Evolutionary conservation across 2,113 vertebrate species (phyloP).

Genomic region (Rhabdornis inornatus): DNA sequence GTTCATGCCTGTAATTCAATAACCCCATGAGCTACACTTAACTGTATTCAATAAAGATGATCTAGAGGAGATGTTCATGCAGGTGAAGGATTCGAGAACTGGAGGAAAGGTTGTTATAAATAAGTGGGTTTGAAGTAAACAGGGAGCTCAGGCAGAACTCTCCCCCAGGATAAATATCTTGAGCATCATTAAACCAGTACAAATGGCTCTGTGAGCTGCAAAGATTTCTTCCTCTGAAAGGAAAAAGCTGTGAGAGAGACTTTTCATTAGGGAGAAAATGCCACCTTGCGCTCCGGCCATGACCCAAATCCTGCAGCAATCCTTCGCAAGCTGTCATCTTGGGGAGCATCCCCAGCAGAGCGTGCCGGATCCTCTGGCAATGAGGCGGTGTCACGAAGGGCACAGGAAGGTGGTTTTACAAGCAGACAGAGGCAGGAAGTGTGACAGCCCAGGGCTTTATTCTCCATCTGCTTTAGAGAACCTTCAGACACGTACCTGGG

Average conservation of each 20-base stretch:
- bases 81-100: constrained; percentile 53
- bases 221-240: constrained; percentile 5
- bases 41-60: constrained; percentile 60
- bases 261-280: constrained; percentile 29
- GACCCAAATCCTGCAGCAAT: constrained; percentile 26
- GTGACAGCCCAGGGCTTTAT: not conserved
- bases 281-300: not conserved
- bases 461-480: not conserved
- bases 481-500: not conserved
- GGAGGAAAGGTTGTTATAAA: constrained; percentile 41
- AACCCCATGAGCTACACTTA: constrained; percentile 50
- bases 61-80: constrained; percentile 18
- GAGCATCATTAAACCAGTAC: constrained; percentile 30
- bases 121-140: constrained; percentile 31
- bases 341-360: not conserved
- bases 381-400: not conserved
- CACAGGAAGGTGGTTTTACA: not conserved
- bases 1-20: constrained; percentile 49
- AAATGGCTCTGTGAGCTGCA: not conserved
- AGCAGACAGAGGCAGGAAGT: not conserved
- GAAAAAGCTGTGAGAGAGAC: constrained; percentile 3
- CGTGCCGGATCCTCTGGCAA: not conserved
- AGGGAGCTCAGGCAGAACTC: constrained; percentile 25
- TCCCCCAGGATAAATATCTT: not conserved
- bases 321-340: not conserved